Evolutionary conservation across 2,113 vertebrate genomes (phyloP).

Genomic region (Epinephelus lanceolatus): DNA sequence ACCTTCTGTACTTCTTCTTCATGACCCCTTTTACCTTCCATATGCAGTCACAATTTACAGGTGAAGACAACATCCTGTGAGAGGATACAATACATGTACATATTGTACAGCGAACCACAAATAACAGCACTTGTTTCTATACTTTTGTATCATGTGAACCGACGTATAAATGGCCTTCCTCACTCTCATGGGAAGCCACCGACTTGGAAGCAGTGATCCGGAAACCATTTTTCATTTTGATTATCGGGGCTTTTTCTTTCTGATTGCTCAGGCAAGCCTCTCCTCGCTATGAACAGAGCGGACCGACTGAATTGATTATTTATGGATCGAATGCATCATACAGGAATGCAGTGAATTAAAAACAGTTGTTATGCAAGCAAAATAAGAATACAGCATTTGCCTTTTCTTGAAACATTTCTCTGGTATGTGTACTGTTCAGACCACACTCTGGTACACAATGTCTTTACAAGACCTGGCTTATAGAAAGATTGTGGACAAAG

Average conservation of each 20-base stretch:
- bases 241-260: not conserved
- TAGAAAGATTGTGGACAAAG: conserved; percentile 40
- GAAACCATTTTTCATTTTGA: conserved; percentile 57
- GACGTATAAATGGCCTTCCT: not conserved
- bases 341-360: not conserved
- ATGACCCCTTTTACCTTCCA: not conserved
- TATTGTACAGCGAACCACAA: not conserved
- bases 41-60: not conserved
- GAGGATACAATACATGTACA: not conserved
- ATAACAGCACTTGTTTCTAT: not conserved
- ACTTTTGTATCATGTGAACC: not conserved
- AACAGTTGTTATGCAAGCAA: not conserved
- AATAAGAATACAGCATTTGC: not conserved
- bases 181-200: not conserved
- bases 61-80: not conserved
- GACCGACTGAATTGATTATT: conserved; percentile 23
- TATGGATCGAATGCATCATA: conserved; percentile 32
- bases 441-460: not conserved
- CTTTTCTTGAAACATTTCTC: not conserved
- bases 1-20: not conserved
- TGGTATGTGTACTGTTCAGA: not conserved
- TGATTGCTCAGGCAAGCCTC: conserved; percentile 16
- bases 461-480: conserved; percentile 18
- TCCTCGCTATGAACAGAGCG: conserved; percentile 3
- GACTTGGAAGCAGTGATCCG: conserved; percentile 25